phyloP scores from a whole-genome alignment of 2,888 invertebrate genomes.

The Polymixis flavicincta region DNA sequence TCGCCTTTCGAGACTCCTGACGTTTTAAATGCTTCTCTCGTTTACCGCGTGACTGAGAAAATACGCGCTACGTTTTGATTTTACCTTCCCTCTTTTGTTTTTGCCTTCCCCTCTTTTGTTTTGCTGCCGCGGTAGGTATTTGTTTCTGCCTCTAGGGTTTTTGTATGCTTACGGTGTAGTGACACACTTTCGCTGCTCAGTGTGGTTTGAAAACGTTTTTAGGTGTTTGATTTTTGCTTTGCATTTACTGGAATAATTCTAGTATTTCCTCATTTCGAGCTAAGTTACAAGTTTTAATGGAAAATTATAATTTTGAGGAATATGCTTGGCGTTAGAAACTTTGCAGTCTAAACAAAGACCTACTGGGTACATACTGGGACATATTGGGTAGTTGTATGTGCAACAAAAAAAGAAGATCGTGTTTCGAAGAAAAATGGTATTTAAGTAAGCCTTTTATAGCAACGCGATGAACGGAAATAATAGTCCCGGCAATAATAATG shows the following conservation, averaged over 20 bases:
- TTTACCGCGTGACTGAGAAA: conserved; percentile 60
- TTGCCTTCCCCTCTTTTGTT: conserved; percentile 45
- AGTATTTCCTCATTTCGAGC: background rate
- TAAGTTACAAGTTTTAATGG: background rate
- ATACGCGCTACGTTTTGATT: conserved; percentile 58
- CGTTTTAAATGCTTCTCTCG: conserved; percentile 60
- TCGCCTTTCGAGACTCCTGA: conserved; percentile 48
- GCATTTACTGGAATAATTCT: background rate
- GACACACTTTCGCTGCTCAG: conserved; percentile 31
- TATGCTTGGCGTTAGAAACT: too few species aligned
- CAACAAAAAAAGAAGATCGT: background rate
- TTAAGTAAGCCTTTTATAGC: background rate
- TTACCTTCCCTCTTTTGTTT: conserved; percentile 57
- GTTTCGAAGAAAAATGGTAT: background rate
- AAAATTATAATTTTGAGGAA: background rate
- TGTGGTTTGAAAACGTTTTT: conserved; percentile 11
- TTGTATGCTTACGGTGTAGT: conserved; percentile 32
- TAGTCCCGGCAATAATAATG: background rate
- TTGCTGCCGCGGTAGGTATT: conserved; percentile 33
- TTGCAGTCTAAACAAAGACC: too few species aligned
- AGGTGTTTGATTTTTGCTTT: conserved; percentile 11
- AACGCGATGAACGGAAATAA: background rate
- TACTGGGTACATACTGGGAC: too few species aligned
- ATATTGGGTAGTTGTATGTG: background rate
- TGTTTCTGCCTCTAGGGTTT: conserved; percentile 46